Conservation (phyloP, 2,797 vertebrate species). For the Cephalopachus bancanus region DNA sequence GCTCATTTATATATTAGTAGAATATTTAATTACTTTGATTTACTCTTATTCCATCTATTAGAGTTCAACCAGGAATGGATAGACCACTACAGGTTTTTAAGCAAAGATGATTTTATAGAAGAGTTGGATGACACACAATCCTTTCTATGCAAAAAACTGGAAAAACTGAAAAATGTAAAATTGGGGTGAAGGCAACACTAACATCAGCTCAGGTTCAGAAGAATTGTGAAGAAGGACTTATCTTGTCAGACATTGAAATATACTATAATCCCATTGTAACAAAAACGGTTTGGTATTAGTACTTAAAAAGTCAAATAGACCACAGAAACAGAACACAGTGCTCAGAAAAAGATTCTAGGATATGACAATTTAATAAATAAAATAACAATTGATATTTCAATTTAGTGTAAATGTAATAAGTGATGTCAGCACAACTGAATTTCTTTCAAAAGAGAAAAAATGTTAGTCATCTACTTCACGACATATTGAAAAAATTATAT, state of each 20-base stretch:
- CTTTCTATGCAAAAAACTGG: not conserved
- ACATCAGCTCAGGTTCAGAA: not conserved
- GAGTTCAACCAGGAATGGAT: constrained; percentile 21
- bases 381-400: not conserved
- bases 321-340: not conserved
- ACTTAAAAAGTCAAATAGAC: not conserved
- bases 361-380: constrained; percentile 36
- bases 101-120: constrained; percentile 23
- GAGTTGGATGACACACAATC: not conserved
- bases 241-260: constrained; percentile 4
- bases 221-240: not conserved
- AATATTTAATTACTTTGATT: constrained; percentile 6
- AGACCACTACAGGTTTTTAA: constrained; percentile 27
- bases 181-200: not conserved
- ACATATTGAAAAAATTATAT: not conserved
- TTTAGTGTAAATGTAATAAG: constrained; percentile 31
- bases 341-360: not conserved
- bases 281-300: constrained; percentile 11
- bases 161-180: constrained; percentile 9
- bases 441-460: not conserved
- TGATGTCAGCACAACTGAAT: not conserved
- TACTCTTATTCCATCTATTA: not conserved
- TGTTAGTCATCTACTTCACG: not conserved
- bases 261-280: not conserved
- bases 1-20: constrained; percentile 40